phyloP scores from a whole-genome alignment of 2,113 vertebrate species.

The Trematomus loennbergii region DNA sequence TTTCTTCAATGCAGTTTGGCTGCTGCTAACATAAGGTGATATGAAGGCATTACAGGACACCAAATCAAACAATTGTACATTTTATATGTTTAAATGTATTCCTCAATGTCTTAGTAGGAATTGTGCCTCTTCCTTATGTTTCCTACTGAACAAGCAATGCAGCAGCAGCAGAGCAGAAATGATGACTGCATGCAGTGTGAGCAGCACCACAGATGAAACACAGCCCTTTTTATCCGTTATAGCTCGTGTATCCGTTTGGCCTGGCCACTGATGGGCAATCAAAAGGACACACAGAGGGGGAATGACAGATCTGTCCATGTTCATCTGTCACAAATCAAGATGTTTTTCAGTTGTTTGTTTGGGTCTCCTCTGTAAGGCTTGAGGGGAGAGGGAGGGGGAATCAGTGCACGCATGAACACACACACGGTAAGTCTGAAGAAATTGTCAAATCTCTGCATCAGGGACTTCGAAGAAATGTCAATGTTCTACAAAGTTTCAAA shows the following conservation, averaged over 20 bases:
- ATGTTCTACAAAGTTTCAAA: not conserved
- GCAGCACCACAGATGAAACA: conserved; percentile 4
- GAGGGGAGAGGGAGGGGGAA: not conserved
- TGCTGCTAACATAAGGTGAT: no score
- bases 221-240: not conserved
- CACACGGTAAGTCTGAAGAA: not conserved
- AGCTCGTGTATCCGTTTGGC: not conserved
- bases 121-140: not conserved
- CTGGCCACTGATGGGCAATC: not conserved
- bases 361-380: not conserved
- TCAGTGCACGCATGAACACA: not conserved
- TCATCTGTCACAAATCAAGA: not conserved
- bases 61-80: no score
- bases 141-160: not conserved
- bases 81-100: not conserved
- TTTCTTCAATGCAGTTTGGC: no score
- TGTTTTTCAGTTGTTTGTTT: not conserved
- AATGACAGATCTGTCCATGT: not conserved
- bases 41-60: no score
- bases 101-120: not conserved
- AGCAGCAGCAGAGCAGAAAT: conserved; percentile 3
- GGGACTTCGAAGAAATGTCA: not conserved
- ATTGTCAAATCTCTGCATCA: not conserved
- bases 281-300: not conserved
- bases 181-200: not conserved